These are phyloP conservation scores for Peromyscus polionotus DNA, from an alignment of 2,113 vertebrate species.

Conservation along the genomic window DNA sequence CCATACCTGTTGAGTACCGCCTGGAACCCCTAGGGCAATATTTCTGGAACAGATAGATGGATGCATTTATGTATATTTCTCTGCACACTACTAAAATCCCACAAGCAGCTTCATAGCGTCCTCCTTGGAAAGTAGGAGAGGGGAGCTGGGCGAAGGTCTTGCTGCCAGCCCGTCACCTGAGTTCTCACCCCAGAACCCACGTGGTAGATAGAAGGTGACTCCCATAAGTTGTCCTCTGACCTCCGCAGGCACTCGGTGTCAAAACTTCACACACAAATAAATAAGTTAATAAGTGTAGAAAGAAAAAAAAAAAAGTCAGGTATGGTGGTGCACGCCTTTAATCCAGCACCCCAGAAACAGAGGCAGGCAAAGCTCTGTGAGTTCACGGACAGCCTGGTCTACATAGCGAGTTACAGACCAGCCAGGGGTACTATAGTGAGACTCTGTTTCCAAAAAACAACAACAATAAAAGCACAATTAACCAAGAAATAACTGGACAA, in stretches of 20 bases:
- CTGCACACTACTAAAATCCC: conserved; percentile 54
- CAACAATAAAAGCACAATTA: neutral
- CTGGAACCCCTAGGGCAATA: conserved; percentile 3
- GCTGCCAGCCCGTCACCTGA: neutral
- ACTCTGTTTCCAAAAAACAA: neutral
- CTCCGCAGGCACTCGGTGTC: neutral
- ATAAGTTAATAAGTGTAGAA: neutral
- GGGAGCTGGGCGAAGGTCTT: neutral
- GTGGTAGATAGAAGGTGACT: neutral
- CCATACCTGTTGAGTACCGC: neutral
- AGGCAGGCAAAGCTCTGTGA: neutral
- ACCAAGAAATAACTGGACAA: neutral
- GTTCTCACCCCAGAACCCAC: neutral
- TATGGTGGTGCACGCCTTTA: neutral
- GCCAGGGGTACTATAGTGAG: neutral
- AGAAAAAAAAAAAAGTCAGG: no score
- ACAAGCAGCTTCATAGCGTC: neutral
- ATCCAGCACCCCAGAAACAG: neutral
- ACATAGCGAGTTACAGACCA: neutral
- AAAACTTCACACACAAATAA: neutral
- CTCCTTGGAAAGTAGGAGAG: neutral
- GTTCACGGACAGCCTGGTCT: neutral
- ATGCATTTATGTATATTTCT: neutral
- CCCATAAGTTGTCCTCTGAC: neutral
- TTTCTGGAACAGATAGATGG: conserved; percentile 33